Base-by-base conservation (phyloP, 2,888 invertebrate genomes). In the Charanyca ferruginea region DNA sequence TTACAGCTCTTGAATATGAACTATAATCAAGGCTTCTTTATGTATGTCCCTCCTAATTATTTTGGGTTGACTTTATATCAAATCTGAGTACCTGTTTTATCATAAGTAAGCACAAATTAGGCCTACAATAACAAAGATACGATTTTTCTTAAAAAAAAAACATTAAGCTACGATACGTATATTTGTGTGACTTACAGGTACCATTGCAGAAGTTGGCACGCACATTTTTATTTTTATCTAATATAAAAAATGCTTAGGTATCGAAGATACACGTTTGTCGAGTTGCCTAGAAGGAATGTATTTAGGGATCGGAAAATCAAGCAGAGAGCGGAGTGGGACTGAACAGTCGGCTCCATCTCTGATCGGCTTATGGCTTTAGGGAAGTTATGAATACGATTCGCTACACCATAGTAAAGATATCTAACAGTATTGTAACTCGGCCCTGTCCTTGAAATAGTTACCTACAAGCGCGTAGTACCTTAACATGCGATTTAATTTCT, bases 1-100 rank as follows among this genome's bases (percentile, higher is more conserved):
- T 32, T 32, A 5, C 8, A 23, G n/a, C 38, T 51, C 20, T 18
- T 44, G n/a, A 64, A 25, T 63, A 13, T 49, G 5, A 63, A 41
- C 2, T 61, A 38, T n/a, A 41, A 23, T 42, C 23, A 48, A 63
- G 3, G 16, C 2, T 32, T 18, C 1, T 59, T 28, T 32, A 22
- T 7, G 8, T 2, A 23, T 1, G 11, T 47, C 11, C 25, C n/a
- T n/a, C n/a, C n/a, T n/a, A n/a, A 11, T n/a, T 25, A 18, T 13
- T 61, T 55, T 8, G 4, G 2, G 16, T 44, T 7, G 13, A 8
- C 7, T 66, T 54, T 16, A 22, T 20, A n/a, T 41, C 9, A 47
- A 38, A 54, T 47, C 23, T 23, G 5, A 45, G 18, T 11, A 8
- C 38, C 16, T 38, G 16, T 38, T 38, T 42, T 42, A n/a, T 18